Conservation (phyloP, 2,797 vertebrate species). For the Potorous gilbertii region DNA sequence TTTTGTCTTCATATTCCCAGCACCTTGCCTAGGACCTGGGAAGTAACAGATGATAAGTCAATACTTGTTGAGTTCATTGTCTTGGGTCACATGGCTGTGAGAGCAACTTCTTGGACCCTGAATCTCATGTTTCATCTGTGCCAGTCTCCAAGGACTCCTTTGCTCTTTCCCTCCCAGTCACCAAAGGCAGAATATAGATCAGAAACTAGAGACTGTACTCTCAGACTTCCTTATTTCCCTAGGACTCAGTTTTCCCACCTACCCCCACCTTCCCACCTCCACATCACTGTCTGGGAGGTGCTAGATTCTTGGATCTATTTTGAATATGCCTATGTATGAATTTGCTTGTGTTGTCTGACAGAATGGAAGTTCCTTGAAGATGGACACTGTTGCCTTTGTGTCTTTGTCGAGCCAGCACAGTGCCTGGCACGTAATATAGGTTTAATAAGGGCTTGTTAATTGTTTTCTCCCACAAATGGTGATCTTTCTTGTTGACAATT, state of each 20-base stretch:
- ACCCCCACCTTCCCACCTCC: neutral
- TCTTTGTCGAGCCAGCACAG: no score
- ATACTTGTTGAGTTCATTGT: neutral
- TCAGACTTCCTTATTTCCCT: neutral
- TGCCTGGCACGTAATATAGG: no score
- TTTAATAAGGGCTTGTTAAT: no score
- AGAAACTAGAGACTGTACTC: neutral
- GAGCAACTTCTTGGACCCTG: neutral
- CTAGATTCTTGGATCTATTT: no score
- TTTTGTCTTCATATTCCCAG: neutral
- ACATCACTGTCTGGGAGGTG: neutral
- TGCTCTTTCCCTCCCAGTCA: neutral
- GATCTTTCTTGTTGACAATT: no score
- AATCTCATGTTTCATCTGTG: neutral
- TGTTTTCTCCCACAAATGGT: no score
- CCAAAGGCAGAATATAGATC: neutral
- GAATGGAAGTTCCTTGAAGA: no score
- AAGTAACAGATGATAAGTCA: neutral
- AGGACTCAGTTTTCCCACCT: neutral
- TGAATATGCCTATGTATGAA: no score
- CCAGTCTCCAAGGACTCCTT: neutral
- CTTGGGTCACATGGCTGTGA: neutral
- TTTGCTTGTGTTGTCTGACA: no score
- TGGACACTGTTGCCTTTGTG: no score
- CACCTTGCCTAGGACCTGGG: neutral